Evolutionary conservation across 2,113 vertebrate genomes (phyloP), one percentile per base, ranked within the genome.

Genomic region (Scolopax mira): DNA sequence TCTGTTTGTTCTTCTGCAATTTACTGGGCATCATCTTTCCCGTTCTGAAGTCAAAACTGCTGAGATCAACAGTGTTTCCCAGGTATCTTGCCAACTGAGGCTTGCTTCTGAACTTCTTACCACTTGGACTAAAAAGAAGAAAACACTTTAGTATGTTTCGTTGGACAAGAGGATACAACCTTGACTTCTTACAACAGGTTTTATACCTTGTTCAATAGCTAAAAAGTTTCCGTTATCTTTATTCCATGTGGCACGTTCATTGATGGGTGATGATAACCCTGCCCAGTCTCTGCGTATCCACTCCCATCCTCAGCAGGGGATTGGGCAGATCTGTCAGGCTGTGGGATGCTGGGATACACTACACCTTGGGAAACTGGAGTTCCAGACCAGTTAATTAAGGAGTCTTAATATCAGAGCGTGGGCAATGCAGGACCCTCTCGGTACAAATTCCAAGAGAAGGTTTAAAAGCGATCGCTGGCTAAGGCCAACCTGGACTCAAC

Each of bases 51-150:
- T 99, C 98, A 97, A 98, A 98, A 94, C 98, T 97, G 94, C 98
- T 98, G 97, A 98, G 98, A 81, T 99, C 98, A 88, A 98, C 96
- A 90, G 98, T 98, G 94, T 98, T 98, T 64, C 98, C 98, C 96
- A 99, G 98, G 94, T 98, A 98, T 70, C 99, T 98, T 64, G 98
- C 98, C 96, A 99, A 98, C 96, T 99, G 99, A 60, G 99, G 99
- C 92, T 99, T 99, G 97, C 98, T 98, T 95, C 99, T 98, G 96
- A 99, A 99, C 80, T 99, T 99, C 98, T 99, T 99, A 65, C 98
- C 98, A 79, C 98, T 99, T 44, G 98, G 97, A 97, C 99, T 99
- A 93, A 89, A 97, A 93, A 97, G 83, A 93, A 98, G 96, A 95
- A 96, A 42, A 97, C 79, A 66, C 21, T 95, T 88, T 95, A 96